Percentiles rank a stretch among this genome's conserved stretches.
Conservation (phyloP, 1,140 invertebrate species). For the Bombus cullumanus region DNA sequence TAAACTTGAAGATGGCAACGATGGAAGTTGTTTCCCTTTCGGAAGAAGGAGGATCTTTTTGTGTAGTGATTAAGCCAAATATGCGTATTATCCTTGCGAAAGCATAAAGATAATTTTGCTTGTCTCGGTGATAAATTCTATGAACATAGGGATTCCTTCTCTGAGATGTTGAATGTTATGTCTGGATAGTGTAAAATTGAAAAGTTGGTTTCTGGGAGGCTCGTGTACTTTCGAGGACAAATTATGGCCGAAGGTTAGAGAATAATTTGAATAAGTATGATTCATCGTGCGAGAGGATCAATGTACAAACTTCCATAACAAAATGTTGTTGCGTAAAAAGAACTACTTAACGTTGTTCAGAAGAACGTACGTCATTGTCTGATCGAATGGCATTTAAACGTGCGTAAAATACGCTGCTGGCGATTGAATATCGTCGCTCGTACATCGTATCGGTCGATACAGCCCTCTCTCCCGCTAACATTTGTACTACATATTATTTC, state of each 20-base stretch:
- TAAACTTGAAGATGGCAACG: too few relatives aligned
- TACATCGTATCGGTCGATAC: conserved; percentile 6
- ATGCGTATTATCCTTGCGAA: too few relatives aligned
- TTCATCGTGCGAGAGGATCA: background rate
- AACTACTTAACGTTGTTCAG: background rate
- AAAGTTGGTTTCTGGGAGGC: too few relatives aligned
- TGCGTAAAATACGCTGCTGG: background rate
- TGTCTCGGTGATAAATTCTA: too few relatives aligned
- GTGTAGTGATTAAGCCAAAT: too few relatives aligned
- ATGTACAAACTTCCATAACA: background rate
- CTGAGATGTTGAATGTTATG: too few relatives aligned
- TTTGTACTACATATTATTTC: conserved; percentile 50
- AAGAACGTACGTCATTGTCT: background rate
- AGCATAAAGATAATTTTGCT: too few relatives aligned
- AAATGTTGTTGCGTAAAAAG: too few relatives aligned
- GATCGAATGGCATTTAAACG: conserved; percentile 2
- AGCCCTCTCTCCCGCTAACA: background rate
- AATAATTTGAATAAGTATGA: background rate
- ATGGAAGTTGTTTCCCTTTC: background rate
- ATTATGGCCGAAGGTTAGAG: background rate
- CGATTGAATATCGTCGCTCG: conserved; percentile 10
- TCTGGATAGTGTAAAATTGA: too few relatives aligned
- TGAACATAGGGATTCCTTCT: too few relatives aligned
- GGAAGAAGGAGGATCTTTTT: background rate
- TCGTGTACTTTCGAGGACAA: too few relatives aligned